These are phyloP conservation scores for Drosophila santomea DNA, from an alignment of 1,140 invertebrate species.

Conservation along the genomic window DNA sequence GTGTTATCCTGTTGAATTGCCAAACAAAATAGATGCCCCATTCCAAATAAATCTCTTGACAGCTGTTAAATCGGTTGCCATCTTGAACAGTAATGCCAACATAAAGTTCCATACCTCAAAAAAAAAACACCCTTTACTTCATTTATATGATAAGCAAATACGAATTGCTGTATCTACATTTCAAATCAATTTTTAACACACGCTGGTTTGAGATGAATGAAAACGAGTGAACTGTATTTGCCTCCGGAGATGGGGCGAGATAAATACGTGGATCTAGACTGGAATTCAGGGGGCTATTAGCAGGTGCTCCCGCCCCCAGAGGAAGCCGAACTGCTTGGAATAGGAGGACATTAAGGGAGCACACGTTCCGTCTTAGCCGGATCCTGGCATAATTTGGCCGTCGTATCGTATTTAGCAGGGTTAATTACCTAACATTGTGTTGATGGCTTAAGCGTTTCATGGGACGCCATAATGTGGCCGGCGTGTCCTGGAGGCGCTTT, in stretches of 20 bases:
- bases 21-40: too few relatives aligned
- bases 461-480: constrained; percentile 59
- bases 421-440: constrained; percentile 81
- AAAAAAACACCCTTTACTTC: too few relatives aligned
- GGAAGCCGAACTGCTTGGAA: constrained; percentile 6
- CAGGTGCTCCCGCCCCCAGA: neutral
- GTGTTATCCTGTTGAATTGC: too few relatives aligned
- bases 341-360: constrained; percentile 63
- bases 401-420: constrained; percentile 74
- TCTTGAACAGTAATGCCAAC: too few relatives aligned
- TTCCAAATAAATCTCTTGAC: too few relatives aligned
- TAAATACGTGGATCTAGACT: constrained; percentile 38
- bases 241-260: constrained; percentile 24
- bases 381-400: constrained; percentile 61
- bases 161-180: too few relatives aligned
- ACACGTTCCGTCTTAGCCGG: constrained; percentile 49
- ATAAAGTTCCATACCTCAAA: too few relatives aligned
- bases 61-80: too few relatives aligned
- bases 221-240: constrained; percentile 25
- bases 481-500: constrained; percentile 55
- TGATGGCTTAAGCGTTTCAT: constrained; percentile 81
- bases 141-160: too few relatives aligned
- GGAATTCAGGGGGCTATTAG: neutral
- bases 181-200: neutral
- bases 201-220: neutral